These are phyloP conservation scores for Paradoxurus hermaphroditus DNA, from an alignment of 2,113 vertebrate species.

Conservation along the genomic window DNA sequence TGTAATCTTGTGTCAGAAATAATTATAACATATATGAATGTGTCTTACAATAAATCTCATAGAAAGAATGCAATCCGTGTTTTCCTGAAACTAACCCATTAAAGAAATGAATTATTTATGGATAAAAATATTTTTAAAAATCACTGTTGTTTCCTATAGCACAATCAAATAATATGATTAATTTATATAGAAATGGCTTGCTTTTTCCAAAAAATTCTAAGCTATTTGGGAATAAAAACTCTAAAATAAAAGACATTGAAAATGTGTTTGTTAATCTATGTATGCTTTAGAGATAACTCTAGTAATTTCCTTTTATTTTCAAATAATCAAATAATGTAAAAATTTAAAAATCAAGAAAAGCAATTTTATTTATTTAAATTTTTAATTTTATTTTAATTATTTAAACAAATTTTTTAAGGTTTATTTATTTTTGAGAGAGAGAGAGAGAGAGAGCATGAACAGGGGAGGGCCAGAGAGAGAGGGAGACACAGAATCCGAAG, in stretches of 20 bases:
- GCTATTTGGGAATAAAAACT: conserved; percentile 44
- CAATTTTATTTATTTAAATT: not conserved
- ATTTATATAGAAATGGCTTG: conserved; percentile 17
- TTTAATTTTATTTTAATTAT: no score
- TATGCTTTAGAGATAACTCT: not conserved
- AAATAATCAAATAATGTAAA: conserved; percentile 46
- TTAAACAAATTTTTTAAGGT: no score
- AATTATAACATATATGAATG: conserved; percentile 43
- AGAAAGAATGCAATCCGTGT: conserved; percentile 47
- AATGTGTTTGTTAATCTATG: not conserved
- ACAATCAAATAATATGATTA: not conserved
- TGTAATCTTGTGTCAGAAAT: conserved; percentile 4
- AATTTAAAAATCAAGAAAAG: conserved; percentile 34
- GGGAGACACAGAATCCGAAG: no score
- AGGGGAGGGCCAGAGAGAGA: no score
- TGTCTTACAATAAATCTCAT: conserved; percentile 53
- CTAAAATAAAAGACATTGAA: conserved; percentile 23
- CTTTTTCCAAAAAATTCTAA: conserved; percentile 36
- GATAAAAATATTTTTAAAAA: conserved; percentile 55
- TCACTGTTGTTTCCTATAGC: conserved; percentile 2
- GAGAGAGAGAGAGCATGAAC: no score
- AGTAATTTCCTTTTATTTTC: not conserved
- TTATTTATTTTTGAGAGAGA: no score
- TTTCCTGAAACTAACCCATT: conserved; percentile 53
- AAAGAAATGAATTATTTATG: conserved; percentile 66